Evolutionary conservation across 2,888 invertebrate species (phyloP).

Genomic region (Spisula subtruncata): DNA sequence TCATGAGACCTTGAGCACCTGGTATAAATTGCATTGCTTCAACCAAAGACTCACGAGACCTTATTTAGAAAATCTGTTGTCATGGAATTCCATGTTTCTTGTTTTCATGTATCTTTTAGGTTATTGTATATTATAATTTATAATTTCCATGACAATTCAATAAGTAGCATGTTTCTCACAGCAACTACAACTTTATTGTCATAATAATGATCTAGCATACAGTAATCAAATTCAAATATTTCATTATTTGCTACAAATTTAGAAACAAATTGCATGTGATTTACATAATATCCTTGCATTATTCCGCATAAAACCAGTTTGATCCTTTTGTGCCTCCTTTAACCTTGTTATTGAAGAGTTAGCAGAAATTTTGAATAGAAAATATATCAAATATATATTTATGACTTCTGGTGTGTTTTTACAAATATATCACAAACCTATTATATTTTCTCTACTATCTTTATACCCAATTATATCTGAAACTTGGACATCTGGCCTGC

Average conservation of each 20-base stretch:
- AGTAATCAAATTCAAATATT: constrained; percentile 18
- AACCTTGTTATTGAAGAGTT: background rate
- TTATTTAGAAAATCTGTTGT: background rate
- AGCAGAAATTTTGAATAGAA: background rate
- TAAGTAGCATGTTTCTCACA: background rate
- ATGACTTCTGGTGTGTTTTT: background rate
- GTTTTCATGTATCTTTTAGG: background rate
- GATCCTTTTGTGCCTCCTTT: background rate
- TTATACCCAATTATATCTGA: background rate
- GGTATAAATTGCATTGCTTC: too few relatives aligned
- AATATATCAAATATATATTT: background rate
- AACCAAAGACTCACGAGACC: too few relatives aligned
- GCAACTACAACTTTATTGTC: background rate
- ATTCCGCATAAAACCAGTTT: background rate
- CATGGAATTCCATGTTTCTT: background rate
- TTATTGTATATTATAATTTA: too few relatives aligned
- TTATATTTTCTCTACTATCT: constrained; percentile 2
- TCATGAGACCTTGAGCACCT: too few relatives aligned
- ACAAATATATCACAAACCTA: background rate
- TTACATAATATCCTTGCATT: constrained; percentile 8
- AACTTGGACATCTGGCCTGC: constrained; percentile 9
- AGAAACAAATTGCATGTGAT: constrained; percentile 17
- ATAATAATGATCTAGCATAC: background rate
- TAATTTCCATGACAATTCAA: background rate
- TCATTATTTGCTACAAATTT: constrained; percentile 11